phyloP scores from a whole-genome alignment of 2,113 vertebrate species.

The Colaptes auratus region DNA sequence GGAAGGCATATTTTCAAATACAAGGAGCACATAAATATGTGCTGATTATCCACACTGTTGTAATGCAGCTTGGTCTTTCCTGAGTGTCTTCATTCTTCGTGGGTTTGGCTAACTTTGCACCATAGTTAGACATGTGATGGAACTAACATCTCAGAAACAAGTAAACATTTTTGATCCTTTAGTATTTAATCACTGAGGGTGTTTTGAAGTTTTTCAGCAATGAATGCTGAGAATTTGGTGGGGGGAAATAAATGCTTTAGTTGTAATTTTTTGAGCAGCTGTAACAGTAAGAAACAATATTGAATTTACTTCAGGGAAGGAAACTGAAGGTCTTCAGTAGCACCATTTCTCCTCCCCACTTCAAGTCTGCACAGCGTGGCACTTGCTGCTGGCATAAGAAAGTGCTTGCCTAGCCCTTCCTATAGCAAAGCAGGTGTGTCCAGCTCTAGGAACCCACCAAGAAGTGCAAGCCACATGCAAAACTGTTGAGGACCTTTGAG shows the following conservation, averaged over 20 bases:
- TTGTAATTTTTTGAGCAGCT: not conserved
- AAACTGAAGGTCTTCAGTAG: not conserved
- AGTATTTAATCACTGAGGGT: not conserved
- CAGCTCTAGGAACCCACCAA: not conserved
- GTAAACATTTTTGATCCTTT: not conserved
- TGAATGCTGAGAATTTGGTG: not conserved
- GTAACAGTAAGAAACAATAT: not conserved
- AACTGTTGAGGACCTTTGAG: not conserved
- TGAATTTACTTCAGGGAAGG: not conserved
- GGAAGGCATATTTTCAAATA: not conserved
- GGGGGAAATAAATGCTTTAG: not conserved
- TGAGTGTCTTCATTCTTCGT: not conserved
- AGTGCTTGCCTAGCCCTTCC: not conserved
- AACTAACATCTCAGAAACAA: not conserved
- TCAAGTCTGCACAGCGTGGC: fast-evolving
- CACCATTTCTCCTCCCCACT: not conserved
- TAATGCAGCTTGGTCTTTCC: not conserved
- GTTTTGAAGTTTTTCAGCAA: not conserved
- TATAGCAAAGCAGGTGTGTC: not conserved
- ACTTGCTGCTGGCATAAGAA: not conserved
- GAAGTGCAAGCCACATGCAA: not conserved
- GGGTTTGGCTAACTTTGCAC: not conserved
- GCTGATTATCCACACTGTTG: not conserved
- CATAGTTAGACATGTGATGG: not conserved
- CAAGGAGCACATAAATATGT: not conserved